Evolutionary conservation across 2,113 vertebrate species (phyloP), one percentile per base, ranked within the genome.

Genomic region (Mormyrus iriodes): DNA sequence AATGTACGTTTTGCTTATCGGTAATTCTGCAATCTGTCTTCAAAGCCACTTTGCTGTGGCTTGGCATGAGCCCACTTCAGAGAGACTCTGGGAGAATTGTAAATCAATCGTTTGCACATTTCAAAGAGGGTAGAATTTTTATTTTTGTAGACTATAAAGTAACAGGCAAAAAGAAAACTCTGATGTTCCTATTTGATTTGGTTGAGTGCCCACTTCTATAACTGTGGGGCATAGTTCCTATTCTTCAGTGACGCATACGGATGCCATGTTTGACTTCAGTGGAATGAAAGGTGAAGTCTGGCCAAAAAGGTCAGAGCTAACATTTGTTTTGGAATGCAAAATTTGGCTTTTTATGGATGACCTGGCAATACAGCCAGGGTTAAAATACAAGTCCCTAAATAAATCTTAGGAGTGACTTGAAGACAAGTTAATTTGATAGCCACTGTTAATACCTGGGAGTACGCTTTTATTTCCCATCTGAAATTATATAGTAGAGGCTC

Each of bases 61-160:
- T 90, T 85, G 90, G 49, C 88, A 89, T 84, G 91, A 92, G 92
- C 92, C 91, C 91, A 93, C 94, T 95, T 95, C 94, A 96, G 95
- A 95, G 93, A 92, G 91, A 58, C 89, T 90, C 85, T 79, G 3
- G 90, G 85, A 44, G 73, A 49, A 76, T 48, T 51, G 39, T 42
- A 84, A 87, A 88, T 92, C 88, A 93, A 90, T 90, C 87, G 42
- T 51, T 53, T 85, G 19, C 79, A 90, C 88, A 91, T 91, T 92
- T 93, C 91, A 92, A 92, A 93, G 91, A 48, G 91, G 87, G 89
- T 79, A 85, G 61, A 27, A 48, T 48, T 51, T 49, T n/a, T 46
- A 82, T n/a, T n/a, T n/a, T 85, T 42, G 90, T 73, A 87, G 85
- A 85, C 48, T 87, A 89, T 89, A 65, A 90, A 89, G 73, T 89